phyloP scores from a whole-genome alignment of 2,113 vertebrate genomes.

The Cinclus mexicanus region DNA sequence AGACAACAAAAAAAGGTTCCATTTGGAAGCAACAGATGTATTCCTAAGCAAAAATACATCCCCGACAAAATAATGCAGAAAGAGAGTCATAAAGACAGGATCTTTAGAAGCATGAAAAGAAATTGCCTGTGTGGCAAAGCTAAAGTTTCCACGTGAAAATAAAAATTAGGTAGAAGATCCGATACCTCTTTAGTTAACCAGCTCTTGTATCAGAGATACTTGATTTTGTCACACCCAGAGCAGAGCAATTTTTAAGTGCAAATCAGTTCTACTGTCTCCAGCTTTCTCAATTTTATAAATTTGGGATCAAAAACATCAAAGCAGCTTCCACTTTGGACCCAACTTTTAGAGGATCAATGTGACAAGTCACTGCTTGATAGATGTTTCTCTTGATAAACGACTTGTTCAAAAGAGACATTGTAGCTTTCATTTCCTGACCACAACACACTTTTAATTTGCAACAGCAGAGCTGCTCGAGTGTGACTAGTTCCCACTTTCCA shows the following conservation, averaged over 20 bases:
- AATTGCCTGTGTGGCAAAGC: background rate
- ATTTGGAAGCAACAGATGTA: constrained; percentile 56
- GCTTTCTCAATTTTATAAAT: constrained; percentile 78
- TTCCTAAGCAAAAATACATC: constrained; percentile 8
- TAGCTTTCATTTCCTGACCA: constrained; percentile 88
- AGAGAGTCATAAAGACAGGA: background rate
- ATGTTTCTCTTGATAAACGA: constrained; percentile 87
- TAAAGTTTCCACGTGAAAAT: background rate
- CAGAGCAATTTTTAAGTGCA: constrained; percentile 54
- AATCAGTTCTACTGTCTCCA: constrained; percentile 56
- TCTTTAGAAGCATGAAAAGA: background rate
- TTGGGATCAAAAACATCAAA: constrained; percentile 83
- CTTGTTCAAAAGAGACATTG: constrained; percentile 87
- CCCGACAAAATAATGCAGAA: background rate
- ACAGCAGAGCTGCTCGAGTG: constrained; percentile 80
- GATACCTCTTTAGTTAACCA: background rate
- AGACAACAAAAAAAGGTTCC: constrained; percentile 8
- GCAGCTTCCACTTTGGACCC: constrained; percentile 73
- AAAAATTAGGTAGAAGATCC: background rate
- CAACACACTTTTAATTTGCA: constrained; percentile 88
- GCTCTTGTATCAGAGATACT: constrained; percentile 33
- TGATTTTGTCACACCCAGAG: constrained; percentile 32
- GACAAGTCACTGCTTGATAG: constrained; percentile 84
- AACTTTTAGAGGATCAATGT: constrained; percentile 84
- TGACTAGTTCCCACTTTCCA: constrained; percentile 76